Evolutionary conservation across 2,113 vertebrate species (phyloP).

Genomic region (Accipiter cooperii): DNA sequence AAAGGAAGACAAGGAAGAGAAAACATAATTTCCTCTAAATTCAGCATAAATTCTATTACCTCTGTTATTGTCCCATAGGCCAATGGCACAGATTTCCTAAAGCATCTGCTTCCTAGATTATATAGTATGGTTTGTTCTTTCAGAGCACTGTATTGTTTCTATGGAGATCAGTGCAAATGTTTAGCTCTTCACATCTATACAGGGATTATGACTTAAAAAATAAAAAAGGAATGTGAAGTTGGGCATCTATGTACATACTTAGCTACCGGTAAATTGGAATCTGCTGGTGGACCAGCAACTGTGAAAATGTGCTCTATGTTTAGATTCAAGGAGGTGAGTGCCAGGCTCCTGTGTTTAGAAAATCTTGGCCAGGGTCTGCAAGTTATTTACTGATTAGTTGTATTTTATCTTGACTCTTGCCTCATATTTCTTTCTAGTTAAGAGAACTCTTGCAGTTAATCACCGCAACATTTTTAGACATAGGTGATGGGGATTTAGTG

Average conservation of each 20-base stretch:
- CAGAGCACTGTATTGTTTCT: conserved; percentile 20
- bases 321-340: neutral
- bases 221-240: neutral
- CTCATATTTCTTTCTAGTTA: neutral
- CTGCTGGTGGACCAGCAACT: fast-evolving
- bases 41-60: conserved; percentile 34
- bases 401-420: neutral
- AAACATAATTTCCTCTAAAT: conserved; percentile 43
- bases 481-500: neutral
- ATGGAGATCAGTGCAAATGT: neutral
- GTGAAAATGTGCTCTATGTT: neutral
- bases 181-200: neutral
- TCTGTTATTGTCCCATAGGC: conserved; percentile 1
- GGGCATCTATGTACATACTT: neutral
- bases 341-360: neutral
- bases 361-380: neutral
- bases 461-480: neutral
- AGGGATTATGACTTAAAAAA: neutral
- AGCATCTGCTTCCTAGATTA: conserved; percentile 17
- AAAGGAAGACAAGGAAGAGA: conserved; percentile 14
- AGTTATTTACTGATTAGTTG: neutral
- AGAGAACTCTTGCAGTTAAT: neutral
- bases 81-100: neutral
- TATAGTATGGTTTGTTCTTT: neutral
- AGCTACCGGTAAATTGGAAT: neutral